Evolutionary conservation across 2,888 invertebrate species (phyloP), one percentile per base, ranked within the genome.

Genomic region (Leptogaster cylindrica): DNA sequence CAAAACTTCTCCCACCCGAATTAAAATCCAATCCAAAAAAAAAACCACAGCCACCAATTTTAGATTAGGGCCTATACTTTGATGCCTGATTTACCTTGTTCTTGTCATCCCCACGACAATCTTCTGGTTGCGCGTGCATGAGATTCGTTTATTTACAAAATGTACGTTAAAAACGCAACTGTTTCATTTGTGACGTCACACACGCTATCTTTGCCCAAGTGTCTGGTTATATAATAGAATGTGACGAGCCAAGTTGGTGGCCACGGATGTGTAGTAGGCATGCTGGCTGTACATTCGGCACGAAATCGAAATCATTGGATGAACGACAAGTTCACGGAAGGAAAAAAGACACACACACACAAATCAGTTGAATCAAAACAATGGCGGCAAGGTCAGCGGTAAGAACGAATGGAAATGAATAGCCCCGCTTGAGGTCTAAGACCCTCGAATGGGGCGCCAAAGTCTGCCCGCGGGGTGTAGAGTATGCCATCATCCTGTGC

Each of bases 91-190:
- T 61, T 61, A 61, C 61, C 61, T 61, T 44, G 10, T 27, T 61
- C n/a, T 25, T 28, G 27, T 41, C 44, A 44, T 61, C 61, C 41
- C 61, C 61, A 44, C 25, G 44, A 61, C 44, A 61, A 61, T 61
- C 61, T 61, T n/a, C n/a, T n/a, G n/a, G n/a, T n/a, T n/a, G 28
- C 28, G 63, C 66, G 68, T 70, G 67, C 70, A 70, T 69, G 69
- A 69, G 65, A 51, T 68, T 63, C 51, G 63, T 65, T 70, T 55
- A 67, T 68, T 70, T 70, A 68, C 65, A 51, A 67, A 70, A 69
- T 69, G 67, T 67, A 69, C 69, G 67, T 66, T 69, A 66, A 64
- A 69, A 70, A 70, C 69, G 69, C 68, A 70, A 70, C 58, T 68
- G 58, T 70, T 70, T 70, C 66, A 63, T 69, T 67, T 65, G 66